Evolutionary conservation across 2,888 invertebrate genomes (phyloP).

Genomic region (Parnassius orleans): DNA sequence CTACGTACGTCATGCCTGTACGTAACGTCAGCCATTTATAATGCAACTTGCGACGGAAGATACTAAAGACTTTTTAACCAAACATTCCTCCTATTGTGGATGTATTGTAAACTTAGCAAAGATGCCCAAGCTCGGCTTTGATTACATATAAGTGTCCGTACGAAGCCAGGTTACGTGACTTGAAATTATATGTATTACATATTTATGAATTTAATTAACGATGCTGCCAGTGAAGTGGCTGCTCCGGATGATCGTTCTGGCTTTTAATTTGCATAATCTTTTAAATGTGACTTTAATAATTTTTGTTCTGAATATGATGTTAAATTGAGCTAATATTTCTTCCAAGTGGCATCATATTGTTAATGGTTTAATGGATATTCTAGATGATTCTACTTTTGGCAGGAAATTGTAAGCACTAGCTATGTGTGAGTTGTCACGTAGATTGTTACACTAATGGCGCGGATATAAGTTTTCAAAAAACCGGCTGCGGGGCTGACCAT

Average conservation of each 20-base stretch:
- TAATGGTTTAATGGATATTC: not conserved
- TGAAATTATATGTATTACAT: constrained; percentile 43
- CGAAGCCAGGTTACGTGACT: constrained; percentile 55
- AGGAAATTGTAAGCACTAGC: not conserved
- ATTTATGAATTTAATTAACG: constrained; percentile 54
- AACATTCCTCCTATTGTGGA: not conserved
- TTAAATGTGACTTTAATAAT: not conserved
- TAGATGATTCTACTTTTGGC: not conserved
- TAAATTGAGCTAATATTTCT: no score
- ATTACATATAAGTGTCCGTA: constrained; percentile 28
- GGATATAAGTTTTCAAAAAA: constrained; percentile 46
- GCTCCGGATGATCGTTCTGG: constrained; percentile 47
- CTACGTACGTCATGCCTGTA: no score
- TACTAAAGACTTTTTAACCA: not conserved
- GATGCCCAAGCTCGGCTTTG: not conserved
- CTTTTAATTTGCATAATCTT: constrained; percentile 46
- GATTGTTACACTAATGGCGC: constrained; percentile 27
- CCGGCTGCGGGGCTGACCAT: constrained; percentile 39
- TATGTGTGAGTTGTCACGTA: constrained; percentile 31
- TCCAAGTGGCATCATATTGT: no score
- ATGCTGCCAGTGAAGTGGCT: constrained; percentile 45
- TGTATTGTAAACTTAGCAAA: not conserved
- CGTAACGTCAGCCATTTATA: no score
- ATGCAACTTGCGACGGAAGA: not conserved
- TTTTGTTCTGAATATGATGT: no score